Percentiles rank a stretch among this genome's conserved stretches.
phyloP scores from a whole-genome alignment of 1,140 invertebrate genomes.

The Meteorus sp. region DNA sequence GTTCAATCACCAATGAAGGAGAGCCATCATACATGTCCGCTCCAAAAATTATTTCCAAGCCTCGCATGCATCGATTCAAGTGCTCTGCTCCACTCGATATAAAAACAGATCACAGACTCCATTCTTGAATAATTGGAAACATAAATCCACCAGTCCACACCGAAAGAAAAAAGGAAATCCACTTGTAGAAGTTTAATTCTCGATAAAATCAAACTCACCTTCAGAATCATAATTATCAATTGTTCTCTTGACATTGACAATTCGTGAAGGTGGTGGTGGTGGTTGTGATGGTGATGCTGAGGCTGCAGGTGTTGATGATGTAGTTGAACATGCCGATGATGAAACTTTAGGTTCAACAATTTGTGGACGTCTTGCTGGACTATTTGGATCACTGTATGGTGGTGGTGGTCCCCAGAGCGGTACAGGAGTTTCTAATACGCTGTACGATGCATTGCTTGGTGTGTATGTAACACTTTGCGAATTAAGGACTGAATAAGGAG shows the following conservation, averaged over 20 bases:
- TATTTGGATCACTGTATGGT: constrained; percentile 73
- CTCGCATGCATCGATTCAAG: too few relatives aligned
- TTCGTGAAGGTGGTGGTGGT: constrained; percentile 31
- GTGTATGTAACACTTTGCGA: constrained; percentile 39
- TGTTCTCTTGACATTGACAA: constrained; percentile 42
- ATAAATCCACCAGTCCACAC: too few relatives aligned
- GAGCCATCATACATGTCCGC: too few relatives aligned
- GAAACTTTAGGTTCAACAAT: constrained; percentile 40
- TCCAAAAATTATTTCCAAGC: too few relatives aligned
- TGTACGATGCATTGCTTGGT: constrained; percentile 52
- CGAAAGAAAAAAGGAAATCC: too few relatives aligned
- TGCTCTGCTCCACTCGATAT: too few relatives aligned
- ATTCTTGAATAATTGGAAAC: too few relatives aligned
- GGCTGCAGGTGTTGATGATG: constrained; percentile 7
- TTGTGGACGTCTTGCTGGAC: constrained; percentile 61
- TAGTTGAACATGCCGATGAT: constrained; percentile 13
- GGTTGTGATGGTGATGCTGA: constrained; percentile 7
- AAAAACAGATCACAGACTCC: too few relatives aligned
- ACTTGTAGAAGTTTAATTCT: too few relatives aligned
- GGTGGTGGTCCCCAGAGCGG: constrained; percentile 74
- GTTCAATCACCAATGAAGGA: too few relatives aligned
- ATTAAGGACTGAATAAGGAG: constrained; percentile 51
- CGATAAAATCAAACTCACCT: constrained; percentile 15
- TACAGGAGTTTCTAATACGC: constrained; percentile 60
- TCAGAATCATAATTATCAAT: constrained; percentile 48